Evolutionary conservation across 2,888 invertebrate species (phyloP).

Genomic region (Microplitis manilae): DNA sequence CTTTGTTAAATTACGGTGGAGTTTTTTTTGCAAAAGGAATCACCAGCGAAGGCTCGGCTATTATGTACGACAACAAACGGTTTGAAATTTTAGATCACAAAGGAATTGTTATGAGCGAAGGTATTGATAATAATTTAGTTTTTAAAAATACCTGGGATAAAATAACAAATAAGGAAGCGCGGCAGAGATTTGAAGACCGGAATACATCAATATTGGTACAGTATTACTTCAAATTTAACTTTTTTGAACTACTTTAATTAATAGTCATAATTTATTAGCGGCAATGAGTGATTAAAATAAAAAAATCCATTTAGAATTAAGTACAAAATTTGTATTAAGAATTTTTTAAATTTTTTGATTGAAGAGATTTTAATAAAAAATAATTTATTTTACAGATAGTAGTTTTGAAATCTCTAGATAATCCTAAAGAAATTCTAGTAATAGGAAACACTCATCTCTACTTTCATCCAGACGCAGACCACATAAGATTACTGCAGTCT

Average conservation of each 20-base stretch:
- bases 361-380: neutral
- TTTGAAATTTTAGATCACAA: slow-evolving; percentile 78
- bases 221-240: neutral
- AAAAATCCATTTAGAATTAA: neutral
- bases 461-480: slow-evolving; percentile 93
- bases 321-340: too few species aligned
- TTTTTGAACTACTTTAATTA: neutral
- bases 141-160: slow-evolving; percentile 77
- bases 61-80: slow-evolving; percentile 81
- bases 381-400: slow-evolving; percentile 67
- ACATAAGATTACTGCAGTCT: slow-evolving; percentile 89
- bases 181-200: slow-evolving; percentile 76
- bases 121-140: slow-evolving; percentile 72
- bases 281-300: neutral
- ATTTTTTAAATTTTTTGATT: too few species aligned
- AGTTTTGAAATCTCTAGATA: slow-evolving; percentile 75
- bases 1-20: slow-evolving; percentile 75
- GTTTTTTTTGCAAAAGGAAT: slow-evolving; percentile 81
- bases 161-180: slow-evolving; percentile 76
- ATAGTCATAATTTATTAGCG: neutral
- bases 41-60: slow-evolving; percentile 86
- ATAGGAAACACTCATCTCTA: slow-evolving; percentile 94
- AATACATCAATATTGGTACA: slow-evolving; percentile 80
- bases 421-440: slow-evolving; percentile 76
- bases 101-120: slow-evolving; percentile 76